phyloP scores from a whole-genome alignment of 1,140 invertebrate species.

The Drosophila burlai region DNA sequence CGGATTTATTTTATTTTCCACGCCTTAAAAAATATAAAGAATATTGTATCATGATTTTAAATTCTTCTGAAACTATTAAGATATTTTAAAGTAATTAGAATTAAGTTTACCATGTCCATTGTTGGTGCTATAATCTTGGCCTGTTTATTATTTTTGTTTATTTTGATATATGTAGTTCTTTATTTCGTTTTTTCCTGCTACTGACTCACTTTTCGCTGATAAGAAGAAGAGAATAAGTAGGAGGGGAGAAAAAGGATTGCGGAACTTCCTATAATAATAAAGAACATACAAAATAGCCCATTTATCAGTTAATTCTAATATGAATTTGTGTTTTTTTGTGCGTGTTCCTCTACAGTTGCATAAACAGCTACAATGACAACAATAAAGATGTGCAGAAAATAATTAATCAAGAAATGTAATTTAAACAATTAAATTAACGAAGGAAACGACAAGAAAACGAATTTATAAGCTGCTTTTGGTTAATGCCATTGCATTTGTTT shows the following conservation, averaged over 20 bases:
- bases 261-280: slow-evolving; percentile 25
- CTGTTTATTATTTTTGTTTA: slow-evolving; percentile 6
- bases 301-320: slow-evolving; percentile 10
- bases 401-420: slow-evolving; percentile 18
- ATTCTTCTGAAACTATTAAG: too few relatives aligned
- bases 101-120: background rate
- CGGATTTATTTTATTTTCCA: background rate
- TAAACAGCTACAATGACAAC: slow-evolving; percentile 4
- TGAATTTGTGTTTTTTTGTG: slow-evolving; percentile 6
- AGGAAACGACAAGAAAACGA: background rate
- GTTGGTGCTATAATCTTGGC: background rate
- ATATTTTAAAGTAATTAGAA: background rate
- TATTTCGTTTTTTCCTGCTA: slow-evolving; percentile 12
- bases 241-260: slow-evolving; percentile 12
- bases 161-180: background rate
- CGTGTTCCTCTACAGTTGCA: slow-evolving; percentile 19
- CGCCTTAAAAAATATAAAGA: background rate
- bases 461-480: slow-evolving; percentile 12
- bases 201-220: slow-evolving; percentile 39
- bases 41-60: background rate
- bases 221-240: slow-evolving; percentile 15
- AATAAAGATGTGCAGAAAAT: slow-evolving; percentile 26
- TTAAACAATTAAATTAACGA: background rate
- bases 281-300: slow-evolving; percentile 1
- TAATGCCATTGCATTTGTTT: background rate